Evolutionary conservation across 2,113 vertebrate genomes (phyloP).

Genomic region (Silurus asotus): DNA sequence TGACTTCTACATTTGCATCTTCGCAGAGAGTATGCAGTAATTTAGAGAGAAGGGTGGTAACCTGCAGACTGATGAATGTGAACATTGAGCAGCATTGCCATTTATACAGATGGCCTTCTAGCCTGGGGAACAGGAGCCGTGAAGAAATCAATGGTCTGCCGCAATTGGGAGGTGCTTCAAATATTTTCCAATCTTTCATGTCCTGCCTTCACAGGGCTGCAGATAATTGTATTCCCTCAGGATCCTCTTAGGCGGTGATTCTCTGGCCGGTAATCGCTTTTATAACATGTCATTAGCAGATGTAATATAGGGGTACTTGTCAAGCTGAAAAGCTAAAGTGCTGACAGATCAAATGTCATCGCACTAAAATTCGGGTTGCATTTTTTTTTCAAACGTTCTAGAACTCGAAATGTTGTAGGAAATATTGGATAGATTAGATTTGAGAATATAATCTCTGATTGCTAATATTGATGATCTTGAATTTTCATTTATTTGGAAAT

Average conservation of each 20-base stretch:
- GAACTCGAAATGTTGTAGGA: constrained; percentile 20
- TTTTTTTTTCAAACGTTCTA: not conserved
- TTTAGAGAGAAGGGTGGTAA: constrained; percentile 28
- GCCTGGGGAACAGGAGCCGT: constrained; percentile 30
- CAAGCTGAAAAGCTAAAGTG: not conserved
- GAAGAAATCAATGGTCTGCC: constrained; percentile 39
- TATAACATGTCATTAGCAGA: constrained; percentile 47
- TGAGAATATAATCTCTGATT: constrained; percentile 43
- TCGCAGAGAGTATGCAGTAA: not conserved
- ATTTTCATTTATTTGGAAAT: constrained; percentile 31
- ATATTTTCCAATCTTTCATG: constrained; percentile 29
- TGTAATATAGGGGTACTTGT: constrained; percentile 20
- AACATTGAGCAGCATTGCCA: constrained; percentile 20
- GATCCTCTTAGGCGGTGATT: constrained; percentile 9
- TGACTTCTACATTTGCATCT: not conserved
- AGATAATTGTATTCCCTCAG: constrained; percentile 43
- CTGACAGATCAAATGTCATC: constrained; percentile 45
- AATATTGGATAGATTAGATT: constrained; percentile 26
- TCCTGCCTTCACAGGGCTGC: constrained; percentile 13
- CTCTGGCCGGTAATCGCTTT: constrained; percentile 33
- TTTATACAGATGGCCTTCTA: constrained; percentile 27
- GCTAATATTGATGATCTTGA: constrained; percentile 33
- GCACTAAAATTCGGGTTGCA: constrained; percentile 12
- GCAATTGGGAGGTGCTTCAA: constrained; percentile 18
- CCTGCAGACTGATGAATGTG: constrained; percentile 24